phyloP scores from a whole-genome alignment of 2,888 invertebrate species.

The Eupithecia tripunctaria region DNA sequence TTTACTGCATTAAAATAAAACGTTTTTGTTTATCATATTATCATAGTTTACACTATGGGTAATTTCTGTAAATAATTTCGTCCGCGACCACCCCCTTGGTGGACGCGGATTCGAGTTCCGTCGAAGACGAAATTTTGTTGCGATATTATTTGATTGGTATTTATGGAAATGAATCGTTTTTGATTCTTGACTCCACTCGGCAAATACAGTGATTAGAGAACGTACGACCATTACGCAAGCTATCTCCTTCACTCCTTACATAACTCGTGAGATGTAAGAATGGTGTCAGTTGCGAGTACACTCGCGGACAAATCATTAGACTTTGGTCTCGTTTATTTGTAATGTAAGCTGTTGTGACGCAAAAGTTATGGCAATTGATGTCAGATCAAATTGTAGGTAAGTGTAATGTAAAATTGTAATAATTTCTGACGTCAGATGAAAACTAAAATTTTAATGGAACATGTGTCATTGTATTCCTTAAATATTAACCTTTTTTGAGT shows the following conservation, averaged over 20 bases:
- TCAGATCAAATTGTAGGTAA: not conserved
- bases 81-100: no score
- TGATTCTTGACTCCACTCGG: not conserved
- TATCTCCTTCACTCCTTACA: constrained; percentile 37
- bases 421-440: not conserved
- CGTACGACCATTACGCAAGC: constrained; percentile 36
- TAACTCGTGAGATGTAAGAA: constrained; percentile 39
- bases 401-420: not conserved
- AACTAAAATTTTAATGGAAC: not conserved
- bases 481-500: not conserved
- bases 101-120: no score
- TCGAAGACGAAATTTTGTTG: no score
- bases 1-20: no score
- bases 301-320: constrained; percentile 27
- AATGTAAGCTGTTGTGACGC: constrained; percentile 11
- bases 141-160: no score
- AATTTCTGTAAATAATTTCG: no score
- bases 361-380: constrained; percentile 7
- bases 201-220: not conserved
- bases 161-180: no score
- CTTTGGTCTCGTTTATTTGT: constrained; percentile 16
- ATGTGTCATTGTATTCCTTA: not conserved
- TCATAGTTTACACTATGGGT: no score
- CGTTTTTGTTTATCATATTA: no score
- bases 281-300: constrained; percentile 41